Conservation (phyloP, 2,888 invertebrate species). For the Suillia variegata region DNA sequence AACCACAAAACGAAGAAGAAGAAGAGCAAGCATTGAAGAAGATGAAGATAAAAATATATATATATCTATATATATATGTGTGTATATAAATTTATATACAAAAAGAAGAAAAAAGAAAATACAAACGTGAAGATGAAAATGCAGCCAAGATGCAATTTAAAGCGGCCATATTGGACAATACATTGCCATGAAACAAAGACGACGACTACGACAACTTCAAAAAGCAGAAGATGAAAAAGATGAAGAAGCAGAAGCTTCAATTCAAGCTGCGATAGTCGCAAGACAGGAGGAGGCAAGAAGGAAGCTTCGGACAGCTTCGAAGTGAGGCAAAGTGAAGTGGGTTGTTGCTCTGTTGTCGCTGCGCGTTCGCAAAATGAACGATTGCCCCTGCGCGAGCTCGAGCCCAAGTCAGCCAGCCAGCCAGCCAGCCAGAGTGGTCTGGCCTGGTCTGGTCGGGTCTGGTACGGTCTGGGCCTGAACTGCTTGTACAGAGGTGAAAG, state of each 20-base stretch:
- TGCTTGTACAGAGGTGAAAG: slow-evolving; percentile 34
- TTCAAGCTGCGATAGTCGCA: background rate
- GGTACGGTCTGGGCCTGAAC: background rate
- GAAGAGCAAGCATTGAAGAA: background rate
- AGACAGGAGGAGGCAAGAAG: too few species aligned
- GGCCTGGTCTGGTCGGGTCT: background rate
- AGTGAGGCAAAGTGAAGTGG: too few species aligned
- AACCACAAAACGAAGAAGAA: background rate
- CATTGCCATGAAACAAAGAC: background rate
- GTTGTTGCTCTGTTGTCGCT: background rate
- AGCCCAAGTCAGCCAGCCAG: background rate
- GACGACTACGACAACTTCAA: background rate
- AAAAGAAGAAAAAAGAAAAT: background rate
- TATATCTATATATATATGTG: too few species aligned
- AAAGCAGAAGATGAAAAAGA: background rate
- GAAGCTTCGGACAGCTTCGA: too few species aligned
- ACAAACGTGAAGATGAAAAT: background rate
- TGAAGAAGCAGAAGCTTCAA: background rate
- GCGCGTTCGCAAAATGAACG: background rate
- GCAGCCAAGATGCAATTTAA: slow-evolving; percentile 1
- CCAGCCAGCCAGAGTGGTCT: background rate
- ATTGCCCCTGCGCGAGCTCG: too few species aligned
- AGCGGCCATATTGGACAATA: background rate
- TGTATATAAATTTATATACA: too few species aligned
- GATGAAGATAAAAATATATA: too few species aligned